These are phyloP conservation scores for Mechanitis mazaeus DNA, from an alignment of 2,888 invertebrate species.

Conservation along the genomic window DNA sequence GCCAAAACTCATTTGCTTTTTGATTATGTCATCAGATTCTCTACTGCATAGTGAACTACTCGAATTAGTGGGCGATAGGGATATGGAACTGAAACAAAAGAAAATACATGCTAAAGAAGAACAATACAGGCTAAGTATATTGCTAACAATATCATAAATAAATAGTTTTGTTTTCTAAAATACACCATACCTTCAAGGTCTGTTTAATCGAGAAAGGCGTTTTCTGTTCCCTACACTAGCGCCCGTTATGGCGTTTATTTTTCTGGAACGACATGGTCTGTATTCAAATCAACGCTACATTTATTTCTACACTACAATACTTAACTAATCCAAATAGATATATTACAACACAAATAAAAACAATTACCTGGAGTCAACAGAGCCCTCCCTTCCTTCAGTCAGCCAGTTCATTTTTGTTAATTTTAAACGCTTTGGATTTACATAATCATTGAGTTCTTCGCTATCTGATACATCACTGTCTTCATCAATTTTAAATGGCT, in stretches of 20 bases:
- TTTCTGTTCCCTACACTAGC: slow-evolving; percentile 44
- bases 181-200: slow-evolving; percentile 16
- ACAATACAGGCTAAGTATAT: not conserved
- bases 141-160: not conserved
- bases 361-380: slow-evolving; percentile 54
- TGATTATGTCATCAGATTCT: slow-evolving; percentile 41
- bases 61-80: slow-evolving; percentile 47
- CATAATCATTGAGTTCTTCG: slow-evolving; percentile 15
- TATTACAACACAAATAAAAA: not conserved
- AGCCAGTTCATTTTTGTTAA: slow-evolving; percentile 69
- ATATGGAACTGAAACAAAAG: slow-evolving; percentile 46
- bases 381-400: slow-evolving; percentile 48
- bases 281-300: slow-evolving; percentile 3
- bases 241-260: slow-evolving; percentile 61
- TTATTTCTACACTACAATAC: slow-evolving; percentile 4
- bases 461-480: slow-evolving; percentile 15
- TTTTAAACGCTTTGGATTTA: slow-evolving; percentile 52
- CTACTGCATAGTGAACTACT: slow-evolving; percentile 43
- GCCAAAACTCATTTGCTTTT: slow-evolving; percentile 35
- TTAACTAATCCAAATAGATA: not conserved
- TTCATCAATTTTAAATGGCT: slow-evolving; percentile 10
- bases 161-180: slow-evolving; percentile 2
- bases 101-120: not conserved
- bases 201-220: slow-evolving; percentile 23
- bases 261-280: slow-evolving; percentile 56